Evolutionary conservation across 1,140 invertebrate genomes (phyloP).

Genomic region (Lethocerus indicus): DNA sequence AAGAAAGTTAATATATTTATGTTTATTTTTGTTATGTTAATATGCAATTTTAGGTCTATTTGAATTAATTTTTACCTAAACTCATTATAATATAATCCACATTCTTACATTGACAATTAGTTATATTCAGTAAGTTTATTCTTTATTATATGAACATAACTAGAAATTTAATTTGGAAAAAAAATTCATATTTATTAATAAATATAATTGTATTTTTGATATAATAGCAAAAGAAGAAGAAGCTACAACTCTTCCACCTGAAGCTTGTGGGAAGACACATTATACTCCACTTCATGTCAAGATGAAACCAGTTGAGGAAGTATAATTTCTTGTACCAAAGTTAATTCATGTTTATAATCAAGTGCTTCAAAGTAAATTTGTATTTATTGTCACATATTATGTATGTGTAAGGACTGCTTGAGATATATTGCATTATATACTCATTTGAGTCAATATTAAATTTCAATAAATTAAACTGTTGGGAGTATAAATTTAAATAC

Average conservation of each 20-base stretch:
- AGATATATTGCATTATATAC: no score
- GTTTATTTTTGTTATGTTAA: neutral
- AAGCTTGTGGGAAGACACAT: slow-evolving; percentile 2
- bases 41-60: neutral
- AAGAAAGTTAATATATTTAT: neutral
- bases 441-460: no score
- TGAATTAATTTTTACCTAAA: neutral
- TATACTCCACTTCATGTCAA: slow-evolving; percentile 9
- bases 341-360: no score
- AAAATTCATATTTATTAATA: neutral
- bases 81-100: neutral
- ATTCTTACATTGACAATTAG: neutral
- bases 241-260: neutral
- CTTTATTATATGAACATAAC: neutral
- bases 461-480: no score
- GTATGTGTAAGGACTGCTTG: no score
- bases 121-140: neutral
- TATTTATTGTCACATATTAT: no score
- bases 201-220: neutral
- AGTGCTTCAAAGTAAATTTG: no score
- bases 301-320: slow-evolving; percentile 7
- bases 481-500: no score
- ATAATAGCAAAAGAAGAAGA: slow-evolving; percentile 2
- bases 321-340: no score
- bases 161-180: neutral